phyloP scores from a whole-genome alignment of 2,888 invertebrate species.

The Hololepta plana region DNA sequence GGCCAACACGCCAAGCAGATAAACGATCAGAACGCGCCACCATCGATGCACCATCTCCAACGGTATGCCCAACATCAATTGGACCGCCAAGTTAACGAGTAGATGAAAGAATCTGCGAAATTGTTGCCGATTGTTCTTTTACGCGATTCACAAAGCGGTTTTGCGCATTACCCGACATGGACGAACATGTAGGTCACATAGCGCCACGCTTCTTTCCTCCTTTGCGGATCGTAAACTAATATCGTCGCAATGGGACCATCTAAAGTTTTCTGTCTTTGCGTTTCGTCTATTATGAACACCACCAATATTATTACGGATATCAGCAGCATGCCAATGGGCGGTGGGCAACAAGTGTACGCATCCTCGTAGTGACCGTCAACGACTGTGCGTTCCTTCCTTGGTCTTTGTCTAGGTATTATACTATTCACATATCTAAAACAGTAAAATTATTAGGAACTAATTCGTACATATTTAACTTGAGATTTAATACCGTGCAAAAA shows the following conservation, averaged over 20 bases:
- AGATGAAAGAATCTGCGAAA: constrained; percentile 61
- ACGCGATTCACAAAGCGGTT: neutral
- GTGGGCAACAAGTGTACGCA: constrained; percentile 77
- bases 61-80: constrained; percentile 82
- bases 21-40: constrained; percentile 78
- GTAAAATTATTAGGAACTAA: no score
- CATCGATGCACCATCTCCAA: constrained; percentile 96
- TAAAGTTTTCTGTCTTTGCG: neutral
- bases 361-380: constrained; percentile 10
- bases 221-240: constrained; percentile 77
- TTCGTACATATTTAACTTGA: no score
- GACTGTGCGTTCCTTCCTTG: no score
- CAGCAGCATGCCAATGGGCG: constrained; percentile 78
- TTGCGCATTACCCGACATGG: constrained; percentile 58
- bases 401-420: no score
- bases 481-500: no score
- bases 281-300: constrained; percentile 33
- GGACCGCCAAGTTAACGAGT: constrained; percentile 77
- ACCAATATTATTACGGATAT: constrained; percentile 77
- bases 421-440: no score
- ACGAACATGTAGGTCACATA: constrained; percentile 92
- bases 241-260: constrained; percentile 58
- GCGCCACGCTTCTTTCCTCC: constrained; percentile 80
- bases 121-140: constrained; percentile 1
- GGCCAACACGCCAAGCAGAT: constrained; percentile 67